These are phyloP conservation scores for Fulmarus glacialis DNA, from an alignment of 2,113 vertebrate genomes.

Conservation along the genomic window DNA sequence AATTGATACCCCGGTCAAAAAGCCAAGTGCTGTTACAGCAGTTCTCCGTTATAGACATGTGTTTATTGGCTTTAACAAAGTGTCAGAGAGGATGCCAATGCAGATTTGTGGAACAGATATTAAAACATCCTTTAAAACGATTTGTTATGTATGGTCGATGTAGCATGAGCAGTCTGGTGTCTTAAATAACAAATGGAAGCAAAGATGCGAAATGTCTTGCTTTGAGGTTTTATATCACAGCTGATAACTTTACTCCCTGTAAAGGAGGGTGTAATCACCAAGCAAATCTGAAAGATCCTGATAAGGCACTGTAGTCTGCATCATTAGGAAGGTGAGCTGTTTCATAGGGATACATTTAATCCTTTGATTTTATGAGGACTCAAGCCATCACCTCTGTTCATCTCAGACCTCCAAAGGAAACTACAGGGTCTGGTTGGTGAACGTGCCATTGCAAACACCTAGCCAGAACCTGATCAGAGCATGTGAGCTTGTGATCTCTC, in stretches of 20 bases:
- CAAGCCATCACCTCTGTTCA: background rate
- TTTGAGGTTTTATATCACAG: background rate
- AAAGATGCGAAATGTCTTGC: background rate
- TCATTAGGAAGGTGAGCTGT: background rate
- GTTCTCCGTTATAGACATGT: background rate
- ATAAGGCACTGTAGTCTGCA: background rate
- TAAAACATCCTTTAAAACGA: background rate
- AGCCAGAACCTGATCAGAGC: background rate
- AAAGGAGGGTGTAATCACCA: background rate
- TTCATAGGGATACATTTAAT: background rate
- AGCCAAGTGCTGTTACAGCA: conserved; percentile 38
- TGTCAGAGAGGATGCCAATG: background rate
- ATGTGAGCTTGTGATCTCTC: background rate
- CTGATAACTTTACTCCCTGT: background rate
- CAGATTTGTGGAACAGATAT: background rate
- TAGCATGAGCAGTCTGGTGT: background rate
- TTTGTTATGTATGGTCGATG: background rate
- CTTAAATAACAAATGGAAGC: background rate
- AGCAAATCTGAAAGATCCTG: background rate
- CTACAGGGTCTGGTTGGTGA: background rate
- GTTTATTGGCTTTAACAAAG: conserved; percentile 1
- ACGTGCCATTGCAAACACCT: background rate
- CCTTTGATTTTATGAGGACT: background rate
- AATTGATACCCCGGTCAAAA: background rate
- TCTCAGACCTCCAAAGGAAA: background rate